Conservation (phyloP, 2,797 vertebrate genomes). For the Arnoldichthys spilopterus region DNA sequence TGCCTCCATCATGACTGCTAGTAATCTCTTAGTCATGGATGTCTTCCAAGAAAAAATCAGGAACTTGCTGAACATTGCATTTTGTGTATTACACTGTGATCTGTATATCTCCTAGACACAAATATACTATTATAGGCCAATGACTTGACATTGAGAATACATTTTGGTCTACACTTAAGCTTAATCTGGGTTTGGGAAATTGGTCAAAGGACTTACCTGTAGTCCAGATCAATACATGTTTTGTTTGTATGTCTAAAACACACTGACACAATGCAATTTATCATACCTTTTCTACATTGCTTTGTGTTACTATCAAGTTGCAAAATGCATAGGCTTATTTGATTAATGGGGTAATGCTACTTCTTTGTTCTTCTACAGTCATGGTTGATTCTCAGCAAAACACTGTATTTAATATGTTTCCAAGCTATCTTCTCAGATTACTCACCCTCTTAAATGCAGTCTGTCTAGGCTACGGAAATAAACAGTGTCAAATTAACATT, state of each 20-base stretch:
- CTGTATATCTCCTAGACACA: not conserved
- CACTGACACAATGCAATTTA: not conserved
- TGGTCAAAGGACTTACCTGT: not conserved
- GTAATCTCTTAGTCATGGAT: conserved; percentile 17
- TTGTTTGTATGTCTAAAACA: not conserved
- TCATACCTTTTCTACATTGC: not conserved
- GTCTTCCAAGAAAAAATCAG: not conserved
- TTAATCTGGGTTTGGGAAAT: not conserved
- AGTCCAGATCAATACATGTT: not conserved
- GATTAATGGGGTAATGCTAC: conserved; percentile 26
- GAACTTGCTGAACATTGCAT: conserved; percentile 1
- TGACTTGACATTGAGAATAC: not conserved
- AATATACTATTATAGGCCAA: not conserved
- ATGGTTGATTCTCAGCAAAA: conserved; percentile 33
- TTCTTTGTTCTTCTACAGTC: conserved; percentile 9
- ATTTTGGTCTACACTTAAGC: not conserved
- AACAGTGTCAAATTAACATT: not conserved
- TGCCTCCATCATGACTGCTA: conserved; percentile 7
- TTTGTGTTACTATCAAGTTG: conserved; percentile 18
- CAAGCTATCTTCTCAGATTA: conserved; percentile 33
- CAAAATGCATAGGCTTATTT: not conserved
- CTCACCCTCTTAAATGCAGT: conserved; percentile 17
- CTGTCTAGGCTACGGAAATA: conserved; percentile 12
- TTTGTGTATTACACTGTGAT: not conserved
- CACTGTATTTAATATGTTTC: not conserved